Conservation (phyloP, 2,888 invertebrate species). For the Drosophila fungiperda region DNA sequence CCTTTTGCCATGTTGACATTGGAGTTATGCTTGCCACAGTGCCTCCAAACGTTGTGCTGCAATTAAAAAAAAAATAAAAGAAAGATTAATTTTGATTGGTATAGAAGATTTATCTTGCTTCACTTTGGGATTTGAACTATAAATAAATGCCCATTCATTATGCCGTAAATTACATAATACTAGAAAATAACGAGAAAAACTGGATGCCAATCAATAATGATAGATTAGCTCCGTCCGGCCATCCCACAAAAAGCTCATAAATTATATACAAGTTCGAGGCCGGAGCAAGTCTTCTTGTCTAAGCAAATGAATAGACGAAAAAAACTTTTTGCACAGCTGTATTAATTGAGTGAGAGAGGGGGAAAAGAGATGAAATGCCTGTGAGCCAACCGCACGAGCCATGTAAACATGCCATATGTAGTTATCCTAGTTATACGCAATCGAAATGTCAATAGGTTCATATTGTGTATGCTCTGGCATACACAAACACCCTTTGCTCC, state of each 20-base stretch:
- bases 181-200: constrained; percentile 19
- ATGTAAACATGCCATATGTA: constrained; percentile 49
- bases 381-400: constrained; percentile 46
- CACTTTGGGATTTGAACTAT: constrained; percentile 39
- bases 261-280: constrained; percentile 49
- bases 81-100: constrained; percentile 49
- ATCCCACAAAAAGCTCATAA: constrained; percentile 52
- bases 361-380: neutral
- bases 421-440: constrained; percentile 62
- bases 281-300: constrained; percentile 10
- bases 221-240: constrained; percentile 64
- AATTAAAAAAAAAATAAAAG: constrained; percentile 52
- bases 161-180: constrained; percentile 59
- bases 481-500: neutral
- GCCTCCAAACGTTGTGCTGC: constrained; percentile 42
- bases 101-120: constrained; percentile 23
- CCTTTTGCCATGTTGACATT: constrained; percentile 49
- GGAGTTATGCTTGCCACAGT: constrained; percentile 8
- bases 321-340: constrained; percentile 55
- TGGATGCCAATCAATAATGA: constrained; percentile 77
- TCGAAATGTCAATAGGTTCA: constrained; percentile 73
- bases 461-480: constrained; percentile 31
- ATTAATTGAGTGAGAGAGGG: constrained; percentile 62
- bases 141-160: constrained; percentile 69
- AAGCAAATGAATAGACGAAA: constrained; percentile 59